These are phyloP conservation scores for Protobothrops mucrosquamatus DNA, from an alignment of 2,113 vertebrate genomes.

Conservation along the genomic window DNA sequence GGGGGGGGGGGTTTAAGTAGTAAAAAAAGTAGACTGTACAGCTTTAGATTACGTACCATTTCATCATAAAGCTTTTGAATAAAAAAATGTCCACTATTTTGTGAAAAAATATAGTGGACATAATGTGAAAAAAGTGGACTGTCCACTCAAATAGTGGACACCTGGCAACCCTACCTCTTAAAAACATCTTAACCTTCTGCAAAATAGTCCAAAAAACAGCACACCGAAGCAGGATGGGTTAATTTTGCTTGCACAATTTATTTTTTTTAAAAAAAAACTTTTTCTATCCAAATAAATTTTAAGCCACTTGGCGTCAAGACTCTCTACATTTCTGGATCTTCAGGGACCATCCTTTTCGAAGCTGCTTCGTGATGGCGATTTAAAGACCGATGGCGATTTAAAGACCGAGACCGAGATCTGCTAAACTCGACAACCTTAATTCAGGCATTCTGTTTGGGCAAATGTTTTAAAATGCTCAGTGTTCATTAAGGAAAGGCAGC, in stretches of 20 bases:
- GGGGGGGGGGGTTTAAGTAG: too few species aligned
- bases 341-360: background rate
- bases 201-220: background rate
- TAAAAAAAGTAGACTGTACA: too few species aligned
- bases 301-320: background rate
- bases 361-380: background rate
- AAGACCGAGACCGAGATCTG: too few species aligned
- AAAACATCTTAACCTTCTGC: background rate
- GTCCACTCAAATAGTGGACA: too few species aligned
- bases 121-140: too few species aligned
- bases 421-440: background rate
- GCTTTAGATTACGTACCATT: too few species aligned
- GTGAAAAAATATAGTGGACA: too few species aligned
- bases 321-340: background rate
- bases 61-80: too few species aligned
- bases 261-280: background rate
- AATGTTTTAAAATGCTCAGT: background rate
- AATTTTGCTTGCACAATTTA: background rate
- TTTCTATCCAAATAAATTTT: background rate
- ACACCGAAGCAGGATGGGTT: background rate
- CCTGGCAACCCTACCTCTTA: too few species aligned
- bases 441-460: background rate
- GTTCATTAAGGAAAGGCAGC: slow-evolving; percentile 36
- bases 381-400: too few species aligned
- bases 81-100: too few species aligned